A percentile compares a stretch with the other conserved stretches of the same genome.
Evolutionary conservation across 2,113 vertebrate genomes (phyloP).

Genomic region (Gallinago paraguaiae): DNA sequence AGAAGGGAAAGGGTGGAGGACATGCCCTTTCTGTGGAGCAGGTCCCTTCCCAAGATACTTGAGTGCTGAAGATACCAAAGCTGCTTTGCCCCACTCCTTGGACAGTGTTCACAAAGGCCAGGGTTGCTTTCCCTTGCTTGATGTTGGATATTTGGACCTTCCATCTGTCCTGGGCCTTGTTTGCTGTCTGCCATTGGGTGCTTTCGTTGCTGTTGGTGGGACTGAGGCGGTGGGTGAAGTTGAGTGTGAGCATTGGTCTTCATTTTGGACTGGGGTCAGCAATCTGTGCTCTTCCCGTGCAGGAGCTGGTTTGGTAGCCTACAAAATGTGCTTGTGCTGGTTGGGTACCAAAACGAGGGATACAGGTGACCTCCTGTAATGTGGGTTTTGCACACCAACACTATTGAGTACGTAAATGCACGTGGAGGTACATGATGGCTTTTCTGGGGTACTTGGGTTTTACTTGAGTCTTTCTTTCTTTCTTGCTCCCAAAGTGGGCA

Average conservation of each 20-base stretch:
- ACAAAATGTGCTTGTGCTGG: rapidly evolving
- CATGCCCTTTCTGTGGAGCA: not conserved
- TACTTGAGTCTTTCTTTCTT: not conserved
- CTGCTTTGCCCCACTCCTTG: rapidly evolving
- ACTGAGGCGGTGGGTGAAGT: too few relatives aligned
- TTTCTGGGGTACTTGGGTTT: not conserved
- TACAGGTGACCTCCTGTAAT: not conserved
- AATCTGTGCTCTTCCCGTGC: not conserved
- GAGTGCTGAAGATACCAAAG: rapidly evolving
- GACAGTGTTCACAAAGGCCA: not conserved
- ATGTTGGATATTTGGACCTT: not conserved
- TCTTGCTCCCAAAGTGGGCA: not conserved
- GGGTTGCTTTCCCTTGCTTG: not conserved
- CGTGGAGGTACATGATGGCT: rapidly evolving
- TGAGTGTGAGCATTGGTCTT: not conserved
- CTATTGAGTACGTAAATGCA: rapidly evolving
- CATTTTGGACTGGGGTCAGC: not conserved
- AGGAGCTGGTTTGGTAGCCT: not conserved
- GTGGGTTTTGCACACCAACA: rapidly evolving
- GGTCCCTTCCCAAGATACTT: not conserved
- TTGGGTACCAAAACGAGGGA: not conserved
- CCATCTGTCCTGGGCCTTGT: not conserved
- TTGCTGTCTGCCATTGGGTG: not conserved
- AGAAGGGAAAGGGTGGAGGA: not conserved
- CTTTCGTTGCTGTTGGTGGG: rapidly evolving